Base-by-base conservation (phyloP, 2,113 vertebrate genomes). In the Callipepla squamata region DNA sequence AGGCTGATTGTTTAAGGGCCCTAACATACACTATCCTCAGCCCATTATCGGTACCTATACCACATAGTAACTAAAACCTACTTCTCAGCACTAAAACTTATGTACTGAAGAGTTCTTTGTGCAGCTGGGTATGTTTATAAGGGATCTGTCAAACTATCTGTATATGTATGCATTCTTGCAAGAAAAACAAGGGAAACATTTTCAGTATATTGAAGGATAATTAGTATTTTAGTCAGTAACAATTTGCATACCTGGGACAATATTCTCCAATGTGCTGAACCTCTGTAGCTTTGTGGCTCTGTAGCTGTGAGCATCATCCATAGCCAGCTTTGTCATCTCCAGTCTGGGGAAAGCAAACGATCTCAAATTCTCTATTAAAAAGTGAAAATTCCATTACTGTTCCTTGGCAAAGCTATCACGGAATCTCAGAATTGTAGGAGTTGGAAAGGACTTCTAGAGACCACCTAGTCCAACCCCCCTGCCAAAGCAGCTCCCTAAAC, bases 1-100 rank as follows among this genome's bases (percentile, higher is more conserved):
- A 6, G 18, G 14, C 12, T 58, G 38, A 7, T 19, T n/a, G 25
- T 13, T 25, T 53, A 23, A 30, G 21, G 21, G 4, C 34, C 13
- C 18, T 19, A 18, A 21, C 5, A 7, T 51, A 19, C 6, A 19
- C 14, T 51, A 4, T 45, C 3, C 7, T 6, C 4, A 18, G 4
- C 5, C 6, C 7, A 1, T 34, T n/a, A 7, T 9, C 36, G 36
- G 18, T 23, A 69, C 32, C 28, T 34, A 42, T 42, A 76, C 20
- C 32, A 36, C 51, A 44, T 4, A 32, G 36, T 6, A 44, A 28
- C 14, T 15, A 30, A 45, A 20, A 73, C 15, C 16, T 23, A 32
- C 25, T 26, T 79, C 48, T 48, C 6, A 47, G 18, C 25, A 34
- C 15, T 26, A 45, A 77, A 80, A 48, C 11, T 36, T 6, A 0